Conservation (phyloP, 1,140 invertebrate species). For the Oncopeltus fasciatus region DNA sequence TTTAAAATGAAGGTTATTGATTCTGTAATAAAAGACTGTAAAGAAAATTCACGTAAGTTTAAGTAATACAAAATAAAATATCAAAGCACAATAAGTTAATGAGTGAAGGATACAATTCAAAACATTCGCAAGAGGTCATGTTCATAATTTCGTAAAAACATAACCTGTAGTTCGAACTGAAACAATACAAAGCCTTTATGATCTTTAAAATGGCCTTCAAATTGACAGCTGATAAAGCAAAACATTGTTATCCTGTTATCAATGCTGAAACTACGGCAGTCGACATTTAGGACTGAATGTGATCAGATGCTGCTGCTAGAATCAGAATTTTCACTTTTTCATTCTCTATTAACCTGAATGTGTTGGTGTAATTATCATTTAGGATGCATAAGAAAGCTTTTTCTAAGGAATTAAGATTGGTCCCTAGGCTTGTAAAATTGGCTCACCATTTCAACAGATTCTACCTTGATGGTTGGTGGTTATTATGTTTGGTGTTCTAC, state of each 20-base stretch:
- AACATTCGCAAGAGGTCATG: background rate
- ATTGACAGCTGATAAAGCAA: background rate
- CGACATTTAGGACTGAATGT: background rate
- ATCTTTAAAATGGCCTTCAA: background rate
- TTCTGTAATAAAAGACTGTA: too few species aligned
- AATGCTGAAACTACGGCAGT: background rate
- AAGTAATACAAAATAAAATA: too few species aligned
- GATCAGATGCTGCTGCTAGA: too few species aligned
- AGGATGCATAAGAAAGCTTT: conserved; percentile 3
- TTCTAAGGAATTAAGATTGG: conserved; percentile 5
- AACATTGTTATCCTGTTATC: background rate
- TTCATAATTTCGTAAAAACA: background rate
- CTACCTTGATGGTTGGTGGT: conserved; percentile 57
- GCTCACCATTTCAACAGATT: conserved; percentile 75
- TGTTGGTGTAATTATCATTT: too few species aligned
- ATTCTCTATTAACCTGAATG: too few species aligned
- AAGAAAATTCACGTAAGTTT: too few species aligned
- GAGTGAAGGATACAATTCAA: background rate
- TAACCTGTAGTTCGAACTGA: background rate
- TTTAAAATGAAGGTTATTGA: too few species aligned
- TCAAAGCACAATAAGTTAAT: too few species aligned
- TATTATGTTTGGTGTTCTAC: background rate
- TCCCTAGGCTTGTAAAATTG: conserved; percentile 40
- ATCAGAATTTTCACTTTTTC: too few species aligned
- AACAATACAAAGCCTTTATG: background rate